Evolutionary conservation across 1,140 invertebrate genomes (phyloP).

Genomic region (Hylyphantes graminicola): DNA sequence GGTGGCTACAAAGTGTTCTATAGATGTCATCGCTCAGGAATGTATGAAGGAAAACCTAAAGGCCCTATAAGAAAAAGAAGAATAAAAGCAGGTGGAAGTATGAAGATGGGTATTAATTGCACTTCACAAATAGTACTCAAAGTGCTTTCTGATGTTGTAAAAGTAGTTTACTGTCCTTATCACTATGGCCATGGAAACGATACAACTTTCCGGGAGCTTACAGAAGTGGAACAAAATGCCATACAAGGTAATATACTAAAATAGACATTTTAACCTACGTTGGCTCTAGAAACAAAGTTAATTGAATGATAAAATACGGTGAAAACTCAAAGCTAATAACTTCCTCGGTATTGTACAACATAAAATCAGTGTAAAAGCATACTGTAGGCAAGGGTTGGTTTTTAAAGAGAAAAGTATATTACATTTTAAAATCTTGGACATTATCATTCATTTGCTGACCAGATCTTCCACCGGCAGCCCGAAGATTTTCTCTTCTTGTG

Average conservation of each 20-base stretch:
- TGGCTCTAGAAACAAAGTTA: no score
- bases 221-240: slow-evolving; percentile 31
- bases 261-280: no score
- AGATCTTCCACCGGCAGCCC: no score
- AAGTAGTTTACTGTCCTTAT: slow-evolving; percentile 13
- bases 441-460: no score
- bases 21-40: slow-evolving; percentile 33
- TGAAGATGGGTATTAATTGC: slow-evolving; percentile 25
- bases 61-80: not conserved
- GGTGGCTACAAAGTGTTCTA: slow-evolving; percentile 24
- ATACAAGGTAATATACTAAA: slow-evolving; percentile 22
- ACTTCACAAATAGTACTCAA: slow-evolving; percentile 26
- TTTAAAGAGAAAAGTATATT: no score
- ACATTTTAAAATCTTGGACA: no score
- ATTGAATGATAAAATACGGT: no score
- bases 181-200: slow-evolving; percentile 52
- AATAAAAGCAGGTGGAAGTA: slow-evolving; percentile 4
- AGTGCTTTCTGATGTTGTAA: slow-evolving; percentile 10
- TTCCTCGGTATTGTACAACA: no score
- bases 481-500: no score
- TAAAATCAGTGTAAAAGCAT: no score
- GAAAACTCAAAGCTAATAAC: no score
- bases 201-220: slow-evolving; percentile 23
- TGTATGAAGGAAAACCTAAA: not conserved
- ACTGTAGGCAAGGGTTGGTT: no score